Conservation (phyloP, 2,797 vertebrate genomes). For the Micropoecilia bifurca region DNA sequence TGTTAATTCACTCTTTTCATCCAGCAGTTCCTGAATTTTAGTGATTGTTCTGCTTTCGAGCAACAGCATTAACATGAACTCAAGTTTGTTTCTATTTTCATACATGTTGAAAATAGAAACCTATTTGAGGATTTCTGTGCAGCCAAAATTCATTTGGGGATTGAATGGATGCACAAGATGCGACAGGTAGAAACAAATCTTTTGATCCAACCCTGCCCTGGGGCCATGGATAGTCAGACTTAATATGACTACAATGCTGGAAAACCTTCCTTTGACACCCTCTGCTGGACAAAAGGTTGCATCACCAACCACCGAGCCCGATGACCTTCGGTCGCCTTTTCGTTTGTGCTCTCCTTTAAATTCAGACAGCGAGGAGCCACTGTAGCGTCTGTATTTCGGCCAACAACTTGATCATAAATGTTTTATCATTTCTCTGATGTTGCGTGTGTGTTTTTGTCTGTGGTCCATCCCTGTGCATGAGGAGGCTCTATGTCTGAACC, state of each 20-base stretch:
- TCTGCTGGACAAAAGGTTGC: conserved; percentile 61
- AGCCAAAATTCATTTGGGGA: too few species aligned
- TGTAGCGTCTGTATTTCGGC: background rate
- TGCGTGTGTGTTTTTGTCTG: background rate
- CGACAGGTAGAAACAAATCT: too few species aligned
- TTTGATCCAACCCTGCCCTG: conserved; percentile 13
- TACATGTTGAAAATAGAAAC: background rate
- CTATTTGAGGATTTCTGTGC: background rate
- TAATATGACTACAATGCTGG: background rate
- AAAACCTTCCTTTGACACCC: conserved; percentile 33
- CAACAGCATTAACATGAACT: background rate
- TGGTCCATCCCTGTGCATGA: background rate
- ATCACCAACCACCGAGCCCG: background rate
- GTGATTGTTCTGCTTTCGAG: background rate
- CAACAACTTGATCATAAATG: background rate
- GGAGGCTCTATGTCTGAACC: conserved; percentile 17
- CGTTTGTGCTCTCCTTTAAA: background rate
- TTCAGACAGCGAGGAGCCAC: background rate
- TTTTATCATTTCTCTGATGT: background rate
- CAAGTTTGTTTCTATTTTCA: background rate
- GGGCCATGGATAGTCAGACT: background rate
- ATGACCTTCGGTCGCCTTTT: background rate
- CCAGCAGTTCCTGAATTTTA: background rate
- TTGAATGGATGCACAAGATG: background rate
- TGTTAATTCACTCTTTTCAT: background rate